Evolutionary conservation across 2,888 invertebrate species (phyloP).

Genomic region (Alloscopus bannaensis): DNA sequence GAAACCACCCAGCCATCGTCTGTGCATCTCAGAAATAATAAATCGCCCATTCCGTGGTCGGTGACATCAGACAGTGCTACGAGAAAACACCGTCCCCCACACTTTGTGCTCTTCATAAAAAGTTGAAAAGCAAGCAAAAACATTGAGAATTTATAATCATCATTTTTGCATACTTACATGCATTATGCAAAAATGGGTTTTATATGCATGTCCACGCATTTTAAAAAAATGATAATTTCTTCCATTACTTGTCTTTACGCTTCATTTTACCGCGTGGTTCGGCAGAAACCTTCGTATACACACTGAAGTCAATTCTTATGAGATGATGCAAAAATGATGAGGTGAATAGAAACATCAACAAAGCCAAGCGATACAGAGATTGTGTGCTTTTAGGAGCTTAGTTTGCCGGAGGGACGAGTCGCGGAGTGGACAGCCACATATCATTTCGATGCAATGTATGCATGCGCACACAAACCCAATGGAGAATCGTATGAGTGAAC

Average conservation of each 20-base stretch:
- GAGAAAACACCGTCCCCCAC: too few relatives aligned
- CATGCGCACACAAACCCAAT: background rate
- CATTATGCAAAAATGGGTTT: constrained; percentile 7
- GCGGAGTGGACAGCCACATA: background rate
- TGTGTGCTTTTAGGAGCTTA: background rate
- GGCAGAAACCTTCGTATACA: too few relatives aligned
- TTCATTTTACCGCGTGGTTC: constrained; percentile 14
- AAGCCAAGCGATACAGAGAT: background rate
- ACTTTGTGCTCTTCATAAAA: too few relatives aligned
- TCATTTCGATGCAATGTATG: background rate
- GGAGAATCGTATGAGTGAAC: too few relatives aligned
- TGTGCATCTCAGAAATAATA: too few relatives aligned
- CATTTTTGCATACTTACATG: constrained; percentile 8
- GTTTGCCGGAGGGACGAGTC: constrained; percentile 8
- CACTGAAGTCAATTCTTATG: background rate
- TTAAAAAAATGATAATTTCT: background rate
- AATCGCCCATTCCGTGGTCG: too few relatives aligned
- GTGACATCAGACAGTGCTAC: background rate
- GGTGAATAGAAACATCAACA: background rate
- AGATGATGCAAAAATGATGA: background rate
- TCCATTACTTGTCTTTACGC: constrained; percentile 16
- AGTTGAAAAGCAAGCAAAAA: too few relatives aligned
- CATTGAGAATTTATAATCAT: too few relatives aligned
- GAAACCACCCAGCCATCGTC: too few relatives aligned
- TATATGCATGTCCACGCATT: background rate